Percentiles rank a stretch among this genome's conserved stretches.
Evolutionary conservation across 2,888 invertebrate species (phyloP).

Genomic region (Tortrix viridana): DNA sequence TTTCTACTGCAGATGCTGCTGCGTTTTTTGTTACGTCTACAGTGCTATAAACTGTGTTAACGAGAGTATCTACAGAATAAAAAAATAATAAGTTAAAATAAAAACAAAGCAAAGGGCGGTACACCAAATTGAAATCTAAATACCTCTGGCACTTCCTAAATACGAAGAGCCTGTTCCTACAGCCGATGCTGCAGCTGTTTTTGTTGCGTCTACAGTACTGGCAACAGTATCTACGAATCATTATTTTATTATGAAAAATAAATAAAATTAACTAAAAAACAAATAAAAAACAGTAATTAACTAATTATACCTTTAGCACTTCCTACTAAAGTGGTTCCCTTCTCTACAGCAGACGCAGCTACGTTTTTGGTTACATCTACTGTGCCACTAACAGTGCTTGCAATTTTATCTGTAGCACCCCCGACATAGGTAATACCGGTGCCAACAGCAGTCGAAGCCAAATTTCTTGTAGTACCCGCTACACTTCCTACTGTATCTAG

Average conservation of each 20-base stretch:
- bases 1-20: constrained; percentile 41
- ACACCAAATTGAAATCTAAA: not conserved
- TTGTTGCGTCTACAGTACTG: constrained; percentile 17
- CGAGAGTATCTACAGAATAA: constrained; percentile 41
- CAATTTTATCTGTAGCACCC: constrained; percentile 44
- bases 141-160: constrained; percentile 42
- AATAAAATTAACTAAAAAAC: not conserved
- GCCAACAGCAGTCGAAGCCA: constrained; percentile 55
- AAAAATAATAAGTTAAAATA: constrained; percentile 1
- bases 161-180: constrained; percentile 11
- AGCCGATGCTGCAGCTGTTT: constrained; percentile 15
- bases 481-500: constrained; percentile 57
- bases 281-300: not conserved
- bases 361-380: constrained; percentile 42
- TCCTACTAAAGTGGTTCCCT: constrained; percentile 41
- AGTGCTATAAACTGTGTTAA: constrained; percentile 38
- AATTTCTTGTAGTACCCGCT: constrained; percentile 58
- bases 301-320: constrained; percentile 38
- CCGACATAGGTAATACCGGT: constrained; percentile 56
- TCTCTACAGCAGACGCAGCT: constrained; percentile 45
- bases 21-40: constrained; percentile 43
- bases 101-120: constrained; percentile 21
- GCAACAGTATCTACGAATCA: constrained; percentile 16
- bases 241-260: not conserved
- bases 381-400: constrained; percentile 10